Percentiles rank a stretch among this genome's conserved stretches.
These are phyloP conservation scores for Takifugu ocellatus DNA, from an alignment of 2,797 vertebrate species.

Conservation along the genomic window DNA sequence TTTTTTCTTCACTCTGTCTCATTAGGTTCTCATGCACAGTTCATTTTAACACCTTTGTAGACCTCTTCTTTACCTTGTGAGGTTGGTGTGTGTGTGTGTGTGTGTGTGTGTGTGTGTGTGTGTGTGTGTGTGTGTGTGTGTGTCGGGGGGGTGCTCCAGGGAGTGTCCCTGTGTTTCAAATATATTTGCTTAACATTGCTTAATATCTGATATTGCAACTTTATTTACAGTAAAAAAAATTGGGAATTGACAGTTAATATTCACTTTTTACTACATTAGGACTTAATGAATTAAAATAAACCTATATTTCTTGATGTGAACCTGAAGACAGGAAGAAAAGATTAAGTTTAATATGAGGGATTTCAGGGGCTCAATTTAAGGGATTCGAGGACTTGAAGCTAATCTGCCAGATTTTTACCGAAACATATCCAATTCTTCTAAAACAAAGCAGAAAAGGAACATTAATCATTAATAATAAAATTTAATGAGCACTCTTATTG, in stretches of 20 bases:
- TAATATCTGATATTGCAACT: neutral
- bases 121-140: too few relatives aligned
- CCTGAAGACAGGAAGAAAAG: too few relatives aligned
- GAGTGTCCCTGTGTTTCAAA: constrained; percentile 54
- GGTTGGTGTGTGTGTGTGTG: constrained; percentile 17
- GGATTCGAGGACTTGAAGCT: too few relatives aligned
- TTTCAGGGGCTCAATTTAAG: too few relatives aligned
- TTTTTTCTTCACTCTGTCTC: constrained; percentile 53
- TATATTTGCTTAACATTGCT: constrained; percentile 30
- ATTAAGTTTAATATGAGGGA: too few relatives aligned
- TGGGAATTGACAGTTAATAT: neutral
- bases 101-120: constrained; percentile 42
- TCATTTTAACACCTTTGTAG: constrained; percentile 11
- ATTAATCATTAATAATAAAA: too few relatives aligned
- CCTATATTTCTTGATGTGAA: too few relatives aligned
- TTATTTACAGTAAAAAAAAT: neutral
- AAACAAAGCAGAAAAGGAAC: too few relatives aligned
- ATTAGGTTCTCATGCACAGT: constrained; percentile 64
- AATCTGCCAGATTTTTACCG: too few relatives aligned
- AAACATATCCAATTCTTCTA: too few relatives aligned
- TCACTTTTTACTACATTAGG: neutral
- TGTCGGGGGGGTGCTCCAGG: constrained; percentile 58
- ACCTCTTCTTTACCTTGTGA: constrained; percentile 35
- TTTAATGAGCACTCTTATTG: too few relatives aligned
- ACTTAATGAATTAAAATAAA: too few relatives aligned